A percentile compares a stretch with the other conserved stretches of the same genome.
Evolutionary conservation across 2,888 invertebrate species (phyloP).

Genomic region (Drosophila kuntzei): DNA sequence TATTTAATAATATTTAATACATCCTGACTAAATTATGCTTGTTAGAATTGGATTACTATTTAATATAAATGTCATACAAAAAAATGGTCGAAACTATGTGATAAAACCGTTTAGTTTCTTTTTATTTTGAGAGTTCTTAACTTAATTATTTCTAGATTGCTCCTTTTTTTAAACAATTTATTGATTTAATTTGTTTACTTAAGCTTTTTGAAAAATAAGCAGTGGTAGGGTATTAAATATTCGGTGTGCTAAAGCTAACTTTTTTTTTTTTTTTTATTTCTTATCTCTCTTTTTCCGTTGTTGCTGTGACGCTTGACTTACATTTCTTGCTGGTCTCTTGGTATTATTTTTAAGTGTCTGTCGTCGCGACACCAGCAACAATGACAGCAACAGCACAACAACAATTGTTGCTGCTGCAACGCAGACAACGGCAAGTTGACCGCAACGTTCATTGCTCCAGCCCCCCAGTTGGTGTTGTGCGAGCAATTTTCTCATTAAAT

Average conservation of each 20-base stretch:
- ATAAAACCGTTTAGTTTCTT: too few relatives aligned
- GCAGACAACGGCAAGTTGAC: constrained; percentile 71
- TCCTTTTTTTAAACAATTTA: neutral
- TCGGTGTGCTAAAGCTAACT: neutral
- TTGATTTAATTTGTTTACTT: neutral
- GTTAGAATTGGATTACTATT: too few relatives aligned
- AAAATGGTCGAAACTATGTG: too few relatives aligned
- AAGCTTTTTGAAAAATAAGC: neutral
- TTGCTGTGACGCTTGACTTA: constrained; percentile 72
- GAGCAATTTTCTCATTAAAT: constrained; percentile 76
- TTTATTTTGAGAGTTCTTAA: too few relatives aligned
- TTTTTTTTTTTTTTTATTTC: neutral
- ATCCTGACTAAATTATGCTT: neutral
- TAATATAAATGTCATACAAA: too few relatives aligned
- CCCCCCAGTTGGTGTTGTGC: constrained; percentile 30
- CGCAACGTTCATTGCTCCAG: constrained; percentile 78
- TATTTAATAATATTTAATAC: neutral
- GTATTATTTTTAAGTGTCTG: constrained; percentile 74
- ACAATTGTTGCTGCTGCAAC: constrained; percentile 26
- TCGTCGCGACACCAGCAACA: constrained; percentile 63
- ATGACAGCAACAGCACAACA: constrained; percentile 27
- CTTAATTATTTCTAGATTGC: neutral
- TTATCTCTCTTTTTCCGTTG: constrained; percentile 26
- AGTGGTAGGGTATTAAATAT: neutral
- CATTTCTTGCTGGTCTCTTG: constrained; percentile 62